Conservation (phyloP, 2,888 invertebrate species). For the Rhaphigaster nebulosa region DNA sequence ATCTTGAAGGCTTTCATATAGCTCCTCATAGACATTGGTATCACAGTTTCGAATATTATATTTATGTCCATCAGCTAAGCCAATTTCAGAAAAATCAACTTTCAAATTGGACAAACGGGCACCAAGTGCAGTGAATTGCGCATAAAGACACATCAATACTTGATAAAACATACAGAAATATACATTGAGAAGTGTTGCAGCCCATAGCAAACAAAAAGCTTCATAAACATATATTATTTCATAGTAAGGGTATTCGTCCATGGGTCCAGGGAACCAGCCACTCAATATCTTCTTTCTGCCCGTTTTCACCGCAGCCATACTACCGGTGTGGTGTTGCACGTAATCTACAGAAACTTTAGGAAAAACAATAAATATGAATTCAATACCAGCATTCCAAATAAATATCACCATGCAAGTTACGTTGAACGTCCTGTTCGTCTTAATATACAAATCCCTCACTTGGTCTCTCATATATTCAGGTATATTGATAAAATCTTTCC, state of each 20-base stretch:
- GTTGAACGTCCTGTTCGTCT: background rate
- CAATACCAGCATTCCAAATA: background rate
- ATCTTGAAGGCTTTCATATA: background rate
- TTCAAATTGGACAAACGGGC: background rate
- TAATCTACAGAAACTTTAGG: conserved; percentile 9
- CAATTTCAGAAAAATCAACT: background rate
- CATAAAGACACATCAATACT: conserved; percentile 4
- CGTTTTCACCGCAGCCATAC: conserved; percentile 14
- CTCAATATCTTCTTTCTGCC: background rate
- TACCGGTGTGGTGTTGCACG: background rate
- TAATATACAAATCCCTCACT: background rate
- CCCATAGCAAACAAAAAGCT: background rate
- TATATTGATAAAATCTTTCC: background rate
- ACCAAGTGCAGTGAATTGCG: background rate
- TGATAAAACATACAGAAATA: conserved; percentile 26
- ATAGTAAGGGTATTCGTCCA: background rate
- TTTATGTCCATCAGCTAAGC: background rate
- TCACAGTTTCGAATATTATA: background rate
- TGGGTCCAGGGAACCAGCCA: background rate
- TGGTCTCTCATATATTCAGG: background rate
- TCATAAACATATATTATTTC: conserved; percentile 1
- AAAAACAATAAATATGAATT: background rate
- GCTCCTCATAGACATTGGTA: background rate
- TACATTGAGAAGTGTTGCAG: background rate
- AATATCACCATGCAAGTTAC: background rate